Base-by-base conservation (phyloP, 2,888 invertebrate species). In the Pollenia angustigena region DNA sequence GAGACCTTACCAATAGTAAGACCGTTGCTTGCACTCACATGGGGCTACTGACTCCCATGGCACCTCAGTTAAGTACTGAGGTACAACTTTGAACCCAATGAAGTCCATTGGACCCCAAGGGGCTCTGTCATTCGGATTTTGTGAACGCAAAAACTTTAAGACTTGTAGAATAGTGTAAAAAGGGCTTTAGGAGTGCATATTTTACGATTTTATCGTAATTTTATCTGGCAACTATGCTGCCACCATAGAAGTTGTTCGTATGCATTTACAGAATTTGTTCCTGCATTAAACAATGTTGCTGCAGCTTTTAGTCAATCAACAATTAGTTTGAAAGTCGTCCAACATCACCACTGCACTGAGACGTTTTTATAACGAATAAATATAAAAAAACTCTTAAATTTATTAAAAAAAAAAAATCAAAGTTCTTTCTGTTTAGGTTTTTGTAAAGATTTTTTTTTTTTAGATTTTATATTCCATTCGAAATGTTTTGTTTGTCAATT, bases 401-500 rank as follows among this genome's bases (percentile, higher is more conserved):
- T 72, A 75, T 68, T 82, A 1, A 1, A 32, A 32, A 32, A 32
- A 32, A 32, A 32, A 23, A 23, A 23, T 23, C 32, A 75, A 81
- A 75, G 52, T 60, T 75, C 52, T 58, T 60, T 75, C 52, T 58
- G 68, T 58, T 66, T 32, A 32, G 32, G 56, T 50, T 81, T 69
- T 66, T 56, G 50, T 62, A 18, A 42, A 56, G 16, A 18, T 23
- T 52, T n/a, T 78, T 66, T 69, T 80, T 40, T 81, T 46, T 46
- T 54, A 52, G 48, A 48, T 78, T 46, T 79, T 64, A 44, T 72
- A 66, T 81, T 64, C 72, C 60, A 60, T 75, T 80, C 58, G 16
- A 76, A 85, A 75, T 71, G 75, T 81, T 85, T 85, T 85, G 85
- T 81, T 85, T 78, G 76, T 81, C 81, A 81, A 85, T 85, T 85